Percentiles rank a stretch among this genome's conserved stretches.
phyloP scores from a whole-genome alignment of 2,797 vertebrate genomes.

The Pseudotriccus pelzelni region DNA sequence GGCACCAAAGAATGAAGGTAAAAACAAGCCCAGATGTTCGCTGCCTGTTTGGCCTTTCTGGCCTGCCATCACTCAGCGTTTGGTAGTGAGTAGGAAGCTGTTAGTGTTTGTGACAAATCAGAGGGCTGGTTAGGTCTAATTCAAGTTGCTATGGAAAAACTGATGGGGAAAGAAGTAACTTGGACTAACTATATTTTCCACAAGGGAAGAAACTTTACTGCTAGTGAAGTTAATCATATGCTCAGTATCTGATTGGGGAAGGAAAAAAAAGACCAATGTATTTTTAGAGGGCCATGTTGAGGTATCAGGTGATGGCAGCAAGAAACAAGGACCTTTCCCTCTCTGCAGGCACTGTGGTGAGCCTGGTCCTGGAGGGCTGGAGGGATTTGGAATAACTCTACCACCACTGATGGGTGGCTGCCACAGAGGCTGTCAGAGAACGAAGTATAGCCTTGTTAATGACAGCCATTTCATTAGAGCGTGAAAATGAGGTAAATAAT shows the following conservation, averaged over 20 bases:
- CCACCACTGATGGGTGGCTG: accelerated
- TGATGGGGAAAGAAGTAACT: not conserved
- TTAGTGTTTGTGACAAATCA: not conserved
- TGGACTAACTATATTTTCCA: not conserved
- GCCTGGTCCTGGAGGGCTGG: not conserved
- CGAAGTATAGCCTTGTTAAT: not conserved
- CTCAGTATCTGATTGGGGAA: not conserved
- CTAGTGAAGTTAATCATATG: not conserved
- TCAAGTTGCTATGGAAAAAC: not conserved
- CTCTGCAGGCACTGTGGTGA: accelerated
- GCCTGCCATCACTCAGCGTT: not conserved
- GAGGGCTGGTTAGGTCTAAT: not conserved
- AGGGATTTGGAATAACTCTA: not conserved
- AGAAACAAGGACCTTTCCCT: not conserved
- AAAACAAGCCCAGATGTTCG: not conserved
- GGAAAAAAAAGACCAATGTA: not conserved
- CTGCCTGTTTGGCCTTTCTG: not conserved
- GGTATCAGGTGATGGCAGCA: accelerated
- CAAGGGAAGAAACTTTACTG: not conserved
- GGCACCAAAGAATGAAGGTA: not conserved
- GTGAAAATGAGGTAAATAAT: not conserved
- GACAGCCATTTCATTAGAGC: not conserved
- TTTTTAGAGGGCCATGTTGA: not conserved
- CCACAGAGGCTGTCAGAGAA: not conserved
- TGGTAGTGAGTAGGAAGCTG: not conserved